Evolutionary conservation across 2,888 invertebrate genomes (phyloP), one percentile per base, ranked within the genome.

Genomic region (Volucella zonaria): DNA sequence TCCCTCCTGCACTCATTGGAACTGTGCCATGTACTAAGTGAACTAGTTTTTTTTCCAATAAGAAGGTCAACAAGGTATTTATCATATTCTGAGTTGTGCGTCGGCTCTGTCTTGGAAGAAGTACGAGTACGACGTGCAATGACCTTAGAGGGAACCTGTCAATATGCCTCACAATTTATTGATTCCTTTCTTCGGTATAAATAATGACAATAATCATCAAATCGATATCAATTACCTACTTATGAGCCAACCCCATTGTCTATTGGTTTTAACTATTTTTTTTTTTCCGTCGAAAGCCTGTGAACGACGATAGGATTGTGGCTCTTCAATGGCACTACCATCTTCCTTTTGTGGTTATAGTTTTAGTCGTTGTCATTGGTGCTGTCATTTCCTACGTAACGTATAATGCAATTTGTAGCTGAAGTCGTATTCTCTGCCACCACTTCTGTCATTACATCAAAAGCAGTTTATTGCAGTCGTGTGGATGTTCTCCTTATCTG

Each of bases 191-290:
- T 43, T 12, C 14, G 38, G 56, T 66, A 64, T 78, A 78, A 82
- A 83, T 47, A 71, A 66, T 62, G 18, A 51, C 52, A 47, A 80
- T 66, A 82, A 77, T 68, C 68, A 54, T 54, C 74, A 49, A 83
- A 79, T 79, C 79, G 75, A 83, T 83, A 74, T 71, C 71, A 80
- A 83, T 83, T 80, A 83, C 56, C 79, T 71, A 76, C 83, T 83
- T 83, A 79, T 51, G 56, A 66, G 40, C 23, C 40, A 14, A 3
- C 43, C 14, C 38, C 56, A 40, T 23, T 8, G 0, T 11, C 66
- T 23, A 52, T 40, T 18, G 23, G 15, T 58, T 68, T 23, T 2
- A 52, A 70, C 31, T 31, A 31, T 31, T 31, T 31, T 31, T 31
- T 31, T 31, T 31, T 6, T 23, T 23, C n/a, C 18, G 18, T 18